Conservation (phyloP, 1,140 invertebrate genomes). For the Zophobas morio region DNA sequence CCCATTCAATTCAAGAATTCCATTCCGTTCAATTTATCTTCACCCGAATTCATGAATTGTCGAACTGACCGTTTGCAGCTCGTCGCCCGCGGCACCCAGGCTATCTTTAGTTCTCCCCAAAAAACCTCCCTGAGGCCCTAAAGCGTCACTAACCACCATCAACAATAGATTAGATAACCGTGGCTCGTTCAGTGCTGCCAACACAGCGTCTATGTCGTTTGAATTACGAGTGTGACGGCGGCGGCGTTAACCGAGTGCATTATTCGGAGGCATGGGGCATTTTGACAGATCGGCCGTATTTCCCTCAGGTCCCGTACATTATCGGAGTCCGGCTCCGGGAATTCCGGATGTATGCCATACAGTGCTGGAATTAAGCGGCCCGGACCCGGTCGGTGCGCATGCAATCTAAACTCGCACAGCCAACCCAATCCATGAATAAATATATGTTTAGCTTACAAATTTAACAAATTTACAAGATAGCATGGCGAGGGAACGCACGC, state of each 20-base stretch:
- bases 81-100: too few species aligned
- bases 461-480: constrained; percentile 49
- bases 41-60: too few species aligned
- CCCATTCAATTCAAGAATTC: too few species aligned
- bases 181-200: not conserved
- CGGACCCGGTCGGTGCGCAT: constrained; percentile 35
- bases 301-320: constrained; percentile 51
- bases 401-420: constrained; percentile 43
- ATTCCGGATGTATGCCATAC: constrained; percentile 1
- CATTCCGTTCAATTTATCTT: too few species aligned
- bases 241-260: not conserved
- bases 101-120: too few species aligned
- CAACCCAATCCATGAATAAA: constrained; percentile 53
- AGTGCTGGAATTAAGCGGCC: constrained; percentile 4
- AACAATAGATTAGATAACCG: constrained; percentile 21
- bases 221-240: constrained; percentile 15
- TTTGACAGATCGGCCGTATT: constrained; percentile 55
- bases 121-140: too few species aligned
- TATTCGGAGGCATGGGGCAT: constrained; percentile 27
- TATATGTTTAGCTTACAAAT: constrained; percentile 52
- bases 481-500: constrained; percentile 34
- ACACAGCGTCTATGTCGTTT: not conserved
- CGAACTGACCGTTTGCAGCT: too few species aligned
- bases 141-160: not conserved
- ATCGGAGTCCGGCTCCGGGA: constrained; percentile 37